Evolutionary conservation across 2,888 invertebrate genomes (phyloP).

Genomic region (Acronicta aceris): DNA sequence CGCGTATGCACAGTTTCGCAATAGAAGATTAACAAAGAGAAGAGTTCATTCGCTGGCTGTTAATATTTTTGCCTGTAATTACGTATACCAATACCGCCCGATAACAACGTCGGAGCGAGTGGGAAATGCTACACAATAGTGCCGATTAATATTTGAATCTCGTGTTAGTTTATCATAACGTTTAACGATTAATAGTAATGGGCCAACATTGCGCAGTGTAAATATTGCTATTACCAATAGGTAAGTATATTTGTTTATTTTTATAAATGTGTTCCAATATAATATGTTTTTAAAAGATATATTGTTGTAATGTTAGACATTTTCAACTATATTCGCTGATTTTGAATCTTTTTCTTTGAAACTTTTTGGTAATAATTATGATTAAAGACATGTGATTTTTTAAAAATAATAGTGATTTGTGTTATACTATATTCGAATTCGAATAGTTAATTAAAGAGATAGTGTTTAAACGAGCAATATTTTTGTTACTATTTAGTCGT

Average conservation of each 20-base stretch:
- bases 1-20: conserved; percentile 4
- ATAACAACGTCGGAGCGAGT: background rate
- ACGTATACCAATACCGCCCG: too few relatives aligned
- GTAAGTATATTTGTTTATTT: conserved; percentile 49
- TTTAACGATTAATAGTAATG: conserved; percentile 16
- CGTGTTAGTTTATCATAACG: too few relatives aligned
- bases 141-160: too few relatives aligned
- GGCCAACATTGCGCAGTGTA: conserved; percentile 16
- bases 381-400: conserved; percentile 49
- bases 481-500: conserved; percentile 83
- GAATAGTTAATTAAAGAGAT: conserved; percentile 53
- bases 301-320: conserved; percentile 48
- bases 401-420: conserved; percentile 39
- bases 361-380: conserved; percentile 24
- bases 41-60: too few relatives aligned
- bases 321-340: conserved; percentile 45
- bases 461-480: conserved; percentile 80
- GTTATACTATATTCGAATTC: conserved; percentile 50
- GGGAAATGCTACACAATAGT: background rate
- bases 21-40: too few relatives aligned
- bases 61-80: too few relatives aligned
- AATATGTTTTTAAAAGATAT: conserved; percentile 37
- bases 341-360: conserved; percentile 33
- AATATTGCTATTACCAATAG: conserved; percentile 43
- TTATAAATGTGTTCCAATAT: conserved; percentile 38